phyloP scores from a whole-genome alignment of 2,113 vertebrate species.

The Vidua chalybeata region DNA sequence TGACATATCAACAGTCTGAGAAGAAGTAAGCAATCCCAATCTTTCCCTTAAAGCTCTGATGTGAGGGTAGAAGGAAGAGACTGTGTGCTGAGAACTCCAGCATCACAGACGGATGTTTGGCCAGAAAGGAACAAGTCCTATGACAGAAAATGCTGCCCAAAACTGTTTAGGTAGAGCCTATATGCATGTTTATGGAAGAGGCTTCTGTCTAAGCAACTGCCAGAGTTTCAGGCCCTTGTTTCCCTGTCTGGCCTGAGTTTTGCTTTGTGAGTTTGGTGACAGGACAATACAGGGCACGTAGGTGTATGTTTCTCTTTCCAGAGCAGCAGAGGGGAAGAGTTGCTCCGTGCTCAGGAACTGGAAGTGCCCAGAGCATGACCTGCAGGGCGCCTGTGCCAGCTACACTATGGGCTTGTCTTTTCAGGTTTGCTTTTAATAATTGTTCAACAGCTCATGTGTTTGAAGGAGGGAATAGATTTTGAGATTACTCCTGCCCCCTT shows the following conservation, averaged over 20 bases:
- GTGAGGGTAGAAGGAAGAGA: not conserved
- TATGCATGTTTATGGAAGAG: not conserved
- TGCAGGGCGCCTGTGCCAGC: not conserved
- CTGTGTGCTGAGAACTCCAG: not conserved
- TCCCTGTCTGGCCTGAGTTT: not conserved
- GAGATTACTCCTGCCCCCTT: constrained; percentile 20
- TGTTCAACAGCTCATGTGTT: not conserved
- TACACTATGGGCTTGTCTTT: not conserved
- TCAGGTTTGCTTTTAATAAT: constrained; percentile 28
- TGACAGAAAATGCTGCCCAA: not conserved
- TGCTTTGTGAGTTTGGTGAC: not conserved
- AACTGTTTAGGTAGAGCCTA: not conserved
- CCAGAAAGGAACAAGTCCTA: not conserved
- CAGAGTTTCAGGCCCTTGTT: not conserved
- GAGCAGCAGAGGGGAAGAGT: not conserved
- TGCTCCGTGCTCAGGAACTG: accelerated
- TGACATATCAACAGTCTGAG: not conserved
- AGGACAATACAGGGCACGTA: accelerated
- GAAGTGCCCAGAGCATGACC: not conserved
- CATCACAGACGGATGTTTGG: accelerated
- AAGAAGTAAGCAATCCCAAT: not conserved
- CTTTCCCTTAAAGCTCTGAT: not conserved
- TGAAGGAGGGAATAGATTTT: constrained; percentile 35
- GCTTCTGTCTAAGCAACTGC: not conserved
- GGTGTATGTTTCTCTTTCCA: accelerated